These are phyloP conservation scores for Molossus molossus DNA, from an alignment of 2,797 vertebrate species.

Conservation along the genomic window DNA sequence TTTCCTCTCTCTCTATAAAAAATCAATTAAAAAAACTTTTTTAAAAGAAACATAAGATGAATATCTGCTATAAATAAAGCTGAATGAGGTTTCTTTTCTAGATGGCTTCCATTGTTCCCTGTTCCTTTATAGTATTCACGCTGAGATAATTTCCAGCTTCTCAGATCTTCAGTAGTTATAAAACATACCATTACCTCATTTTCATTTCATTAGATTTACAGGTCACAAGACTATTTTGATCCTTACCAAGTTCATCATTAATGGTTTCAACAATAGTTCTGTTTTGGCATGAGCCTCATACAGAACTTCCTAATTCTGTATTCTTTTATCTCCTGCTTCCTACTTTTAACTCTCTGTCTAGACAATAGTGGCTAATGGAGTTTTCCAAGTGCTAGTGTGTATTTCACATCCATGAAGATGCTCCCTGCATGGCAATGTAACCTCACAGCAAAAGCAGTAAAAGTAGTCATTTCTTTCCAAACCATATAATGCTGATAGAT, in stretches of 20 bases:
- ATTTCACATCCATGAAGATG: neutral
- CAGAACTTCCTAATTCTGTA: constrained; percentile 63
- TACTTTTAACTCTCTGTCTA: constrained; percentile 75
- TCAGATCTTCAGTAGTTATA: constrained; percentile 74
- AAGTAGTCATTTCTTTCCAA: constrained; percentile 62
- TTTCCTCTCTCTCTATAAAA: too few species aligned
- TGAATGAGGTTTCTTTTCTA: constrained; percentile 79
- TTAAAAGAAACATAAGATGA: constrained; percentile 73
- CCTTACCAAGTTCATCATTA: constrained; percentile 80
- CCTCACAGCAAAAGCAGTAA: neutral
- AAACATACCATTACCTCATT: constrained; percentile 86
- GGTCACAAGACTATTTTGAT: constrained; percentile 81
- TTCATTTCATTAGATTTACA: constrained; percentile 80
- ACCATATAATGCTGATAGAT: constrained; percentile 27
- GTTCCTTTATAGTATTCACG: constrained; percentile 65
- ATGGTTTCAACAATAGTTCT: constrained; percentile 77
- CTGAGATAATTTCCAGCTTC: constrained; percentile 83
- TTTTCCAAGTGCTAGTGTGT: constrained; percentile 40
- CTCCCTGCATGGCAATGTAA: neutral
- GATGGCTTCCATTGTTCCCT: constrained; percentile 79
- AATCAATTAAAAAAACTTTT: too few species aligned
- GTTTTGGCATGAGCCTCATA: constrained; percentile 46
- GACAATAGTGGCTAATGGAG: constrained; percentile 69
- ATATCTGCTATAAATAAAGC: constrained; percentile 81
- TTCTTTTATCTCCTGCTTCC: constrained; percentile 75